A percentile compares a stretch with the other conserved stretches of the same genome.
These are phyloP conservation scores for Tetragnatha montana DNA, from an alignment of 2,888 invertebrate genomes.

Conservation along the genomic window DNA sequence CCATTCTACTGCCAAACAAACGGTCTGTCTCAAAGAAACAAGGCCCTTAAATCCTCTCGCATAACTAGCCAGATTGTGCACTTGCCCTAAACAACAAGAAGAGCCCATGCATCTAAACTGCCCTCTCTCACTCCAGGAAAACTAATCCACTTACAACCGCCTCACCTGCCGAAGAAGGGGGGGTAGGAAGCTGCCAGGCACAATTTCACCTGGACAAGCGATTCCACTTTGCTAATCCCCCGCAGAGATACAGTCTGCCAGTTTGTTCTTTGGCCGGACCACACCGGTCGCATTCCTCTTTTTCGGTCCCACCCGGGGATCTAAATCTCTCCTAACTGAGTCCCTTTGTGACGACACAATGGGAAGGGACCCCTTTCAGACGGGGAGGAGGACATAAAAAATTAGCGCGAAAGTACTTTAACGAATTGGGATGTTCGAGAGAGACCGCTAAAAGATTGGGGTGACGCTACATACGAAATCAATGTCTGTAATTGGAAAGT, in stretches of 20 bases:
- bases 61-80: background rate
- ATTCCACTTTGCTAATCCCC: slow-evolving; percentile 53
- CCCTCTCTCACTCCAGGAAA: background rate
- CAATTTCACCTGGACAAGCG: slow-evolving; percentile 45
- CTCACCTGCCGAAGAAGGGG: slow-evolving; percentile 4
- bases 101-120: background rate
- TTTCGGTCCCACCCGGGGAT: background rate
- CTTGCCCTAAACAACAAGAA: background rate
- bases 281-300: slow-evolving; percentile 18
- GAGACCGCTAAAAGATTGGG: background rate
- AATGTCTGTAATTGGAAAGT: background rate
- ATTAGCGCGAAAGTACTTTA: slow-evolving; percentile 33
- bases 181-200: background rate
- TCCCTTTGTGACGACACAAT: slow-evolving; percentile 15
- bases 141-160: background rate
- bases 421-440: slow-evolving; percentile 13
- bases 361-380: background rate
- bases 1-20: background rate
- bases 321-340: slow-evolving; percentile 43
- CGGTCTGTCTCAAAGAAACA: background rate
- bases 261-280: slow-evolving; percentile 46
- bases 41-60: background rate
- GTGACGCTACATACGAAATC: background rate
- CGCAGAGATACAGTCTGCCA: slow-evolving; percentile 28
- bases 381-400: background rate